A percentile compares a stretch with the other conserved stretches of the same genome.
These are phyloP conservation scores for Pangasius macronema DNA, from an alignment of 2,797 vertebrate genomes.

Conservation along the genomic window DNA sequence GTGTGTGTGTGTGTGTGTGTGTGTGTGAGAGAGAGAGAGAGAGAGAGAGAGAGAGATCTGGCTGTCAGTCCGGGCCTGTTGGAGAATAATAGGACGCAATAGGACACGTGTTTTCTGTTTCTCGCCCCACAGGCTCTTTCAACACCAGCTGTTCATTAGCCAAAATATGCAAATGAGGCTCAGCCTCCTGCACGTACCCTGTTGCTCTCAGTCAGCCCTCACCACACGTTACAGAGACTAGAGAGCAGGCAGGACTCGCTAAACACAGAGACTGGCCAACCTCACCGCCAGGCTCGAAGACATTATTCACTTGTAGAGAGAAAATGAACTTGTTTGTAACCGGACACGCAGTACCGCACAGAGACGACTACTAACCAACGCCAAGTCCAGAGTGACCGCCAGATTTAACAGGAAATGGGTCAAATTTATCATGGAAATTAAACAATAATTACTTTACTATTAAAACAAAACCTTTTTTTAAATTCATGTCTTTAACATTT, in stretches of 20 bases:
- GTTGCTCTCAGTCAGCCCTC: slow-evolving; percentile 54
- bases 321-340: background rate
- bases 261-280: background rate
- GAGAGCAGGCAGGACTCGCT: slow-evolving; percentile 23
- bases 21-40: background rate
- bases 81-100: slow-evolving; percentile 86
- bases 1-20: background rate
- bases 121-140: slow-evolving; percentile 68
- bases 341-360: background rate
- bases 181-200: slow-evolving; percentile 59
- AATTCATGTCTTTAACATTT: background rate
- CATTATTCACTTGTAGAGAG: too few relatives aligned
- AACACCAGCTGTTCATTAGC: slow-evolving; percentile 87
- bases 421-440: background rate
- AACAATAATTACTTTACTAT: background rate
- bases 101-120: slow-evolving; percentile 67
- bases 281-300: background rate
- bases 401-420: background rate
- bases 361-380: background rate
- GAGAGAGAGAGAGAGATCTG: slow-evolving; percentile 44
- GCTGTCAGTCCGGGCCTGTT: slow-evolving; percentile 84
- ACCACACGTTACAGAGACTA: slow-evolving; percentile 42
- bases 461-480: background rate
- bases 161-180: slow-evolving; percentile 82
- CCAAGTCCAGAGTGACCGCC: background rate